These are phyloP conservation scores for Drosophila lini DNA, from an alignment of 1,140 invertebrate species.

Conservation along the genomic window DNA sequence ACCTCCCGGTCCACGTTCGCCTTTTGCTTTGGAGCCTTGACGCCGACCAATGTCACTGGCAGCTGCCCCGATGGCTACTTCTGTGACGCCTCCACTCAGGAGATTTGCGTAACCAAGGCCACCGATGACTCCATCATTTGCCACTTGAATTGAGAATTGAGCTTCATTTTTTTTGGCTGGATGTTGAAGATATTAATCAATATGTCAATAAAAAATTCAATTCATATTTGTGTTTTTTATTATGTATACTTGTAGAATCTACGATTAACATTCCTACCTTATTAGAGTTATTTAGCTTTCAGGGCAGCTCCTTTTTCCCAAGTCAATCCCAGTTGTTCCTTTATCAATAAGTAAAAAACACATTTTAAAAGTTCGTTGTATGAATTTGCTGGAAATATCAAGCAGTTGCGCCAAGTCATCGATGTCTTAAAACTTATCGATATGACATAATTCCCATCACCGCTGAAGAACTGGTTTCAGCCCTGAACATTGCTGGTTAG, in stretches of 20 bases:
- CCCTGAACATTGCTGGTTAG: neutral
- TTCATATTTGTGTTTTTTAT: neutral
- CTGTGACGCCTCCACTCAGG: constrained; percentile 55
- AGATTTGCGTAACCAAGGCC: constrained; percentile 54
- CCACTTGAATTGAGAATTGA: constrained; percentile 26
- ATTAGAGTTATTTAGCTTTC: neutral
- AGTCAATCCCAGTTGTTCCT: neutral
- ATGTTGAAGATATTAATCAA: neutral
- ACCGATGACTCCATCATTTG: constrained; percentile 62
- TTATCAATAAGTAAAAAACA: neutral
- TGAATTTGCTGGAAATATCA: neutral
- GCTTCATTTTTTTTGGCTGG: too few species aligned
- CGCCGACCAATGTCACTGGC: constrained; percentile 58
- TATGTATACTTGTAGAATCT: neutral
- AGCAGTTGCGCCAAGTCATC: neutral
- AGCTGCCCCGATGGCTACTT: constrained; percentile 56
- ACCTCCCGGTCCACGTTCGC: constrained; percentile 71
- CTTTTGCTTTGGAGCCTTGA: constrained; percentile 72
- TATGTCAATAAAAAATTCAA: neutral
- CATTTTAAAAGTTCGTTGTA: neutral
- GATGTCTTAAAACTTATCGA: neutral
- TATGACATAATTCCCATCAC: neutral
- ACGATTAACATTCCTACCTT: neutral
- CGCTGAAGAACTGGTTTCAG: neutral
- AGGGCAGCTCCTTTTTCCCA: neutral